These are phyloP conservation scores for Cyclargus thomasi DNA, from an alignment of 1,140 invertebrate species.

Conservation along the genomic window DNA sequence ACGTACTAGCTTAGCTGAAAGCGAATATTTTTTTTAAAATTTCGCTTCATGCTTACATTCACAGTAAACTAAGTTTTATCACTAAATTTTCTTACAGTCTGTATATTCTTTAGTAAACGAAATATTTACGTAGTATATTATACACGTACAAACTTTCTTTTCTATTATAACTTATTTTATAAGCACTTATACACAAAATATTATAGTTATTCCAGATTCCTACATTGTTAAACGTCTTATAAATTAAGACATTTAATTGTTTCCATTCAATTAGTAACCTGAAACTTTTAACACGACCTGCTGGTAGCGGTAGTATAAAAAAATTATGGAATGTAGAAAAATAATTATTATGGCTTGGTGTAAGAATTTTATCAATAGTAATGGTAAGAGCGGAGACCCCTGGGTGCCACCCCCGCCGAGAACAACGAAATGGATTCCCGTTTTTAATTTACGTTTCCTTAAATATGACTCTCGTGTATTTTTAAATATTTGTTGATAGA, in stretches of 20 bases:
- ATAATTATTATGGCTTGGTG: conserved; percentile 39
- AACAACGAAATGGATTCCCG: conserved; percentile 39
- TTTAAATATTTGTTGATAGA: conserved; percentile 14
- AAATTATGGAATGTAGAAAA: conserved; percentile 46
- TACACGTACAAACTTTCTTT: no score
- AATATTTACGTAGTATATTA: no score
- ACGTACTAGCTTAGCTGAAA: no score
- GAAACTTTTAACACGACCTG: neutral
- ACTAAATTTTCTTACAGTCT: no score
- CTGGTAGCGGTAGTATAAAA: conserved; percentile 17
- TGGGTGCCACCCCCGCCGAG: conserved; percentile 43
- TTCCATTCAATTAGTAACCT: neutral
- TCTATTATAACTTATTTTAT: no score
- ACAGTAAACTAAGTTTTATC: no score
- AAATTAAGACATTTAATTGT: neutral
- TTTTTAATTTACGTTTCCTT: conserved; percentile 24
- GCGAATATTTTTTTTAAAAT: no score
- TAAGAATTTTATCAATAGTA: conserved; percentile 64
- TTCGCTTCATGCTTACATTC: no score
- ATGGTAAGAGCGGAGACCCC: conserved; percentile 40
- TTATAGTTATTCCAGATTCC: no score
- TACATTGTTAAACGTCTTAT: no score
- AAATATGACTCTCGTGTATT: conserved; percentile 22
- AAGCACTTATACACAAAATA: no score
- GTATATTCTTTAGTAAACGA: no score